phyloP scores from a whole-genome alignment of 2,888 invertebrate genomes.

The Drosophila nigricruria region DNA sequence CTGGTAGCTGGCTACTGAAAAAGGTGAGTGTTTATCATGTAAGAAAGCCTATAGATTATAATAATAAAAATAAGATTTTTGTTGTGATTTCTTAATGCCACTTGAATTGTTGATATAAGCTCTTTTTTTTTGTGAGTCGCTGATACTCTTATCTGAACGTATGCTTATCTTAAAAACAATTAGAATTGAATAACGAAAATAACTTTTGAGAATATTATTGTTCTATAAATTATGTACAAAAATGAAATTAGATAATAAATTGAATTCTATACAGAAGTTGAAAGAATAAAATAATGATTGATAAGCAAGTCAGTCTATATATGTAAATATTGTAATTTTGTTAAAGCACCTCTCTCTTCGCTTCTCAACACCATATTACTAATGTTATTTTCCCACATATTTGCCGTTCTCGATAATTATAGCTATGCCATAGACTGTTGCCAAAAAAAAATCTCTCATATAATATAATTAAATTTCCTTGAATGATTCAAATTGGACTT shows the following conservation, averaged over 20 bases:
- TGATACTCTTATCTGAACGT: slow-evolving; percentile 23
- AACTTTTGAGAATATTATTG: slow-evolving; percentile 25
- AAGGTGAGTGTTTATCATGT: slow-evolving; percentile 34
- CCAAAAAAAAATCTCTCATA: slow-evolving; percentile 32
- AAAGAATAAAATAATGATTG: not conserved
- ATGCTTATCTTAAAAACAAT: slow-evolving; percentile 15
- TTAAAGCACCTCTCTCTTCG: not conserved
- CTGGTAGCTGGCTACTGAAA: slow-evolving; percentile 1
- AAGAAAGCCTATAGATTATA: not conserved
- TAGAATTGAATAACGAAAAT: slow-evolving; percentile 3
- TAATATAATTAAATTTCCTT: slow-evolving; percentile 39
- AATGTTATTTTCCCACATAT: slow-evolving; percentile 22
- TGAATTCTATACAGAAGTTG: not conserved
- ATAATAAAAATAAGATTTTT: not conserved
- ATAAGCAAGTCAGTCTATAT: not conserved
- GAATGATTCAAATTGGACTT: slow-evolving; percentile 39
- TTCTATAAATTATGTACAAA: slow-evolving; percentile 3
- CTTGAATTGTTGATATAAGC: not conserved
- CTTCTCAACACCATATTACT: slow-evolving; percentile 12
- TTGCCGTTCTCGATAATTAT: slow-evolving; percentile 23
- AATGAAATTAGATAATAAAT: slow-evolving; percentile 1
- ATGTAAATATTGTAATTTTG: not conserved
- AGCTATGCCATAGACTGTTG: slow-evolving; percentile 24
- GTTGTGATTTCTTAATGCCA: slow-evolving; percentile 2
- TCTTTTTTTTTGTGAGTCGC: not conserved